A percentile compares a stretch with the other conserved stretches of the same genome.
Evolutionary conservation across 2,113 vertebrate genomes (phyloP).

Genomic region (Perccottus glenii): DNA sequence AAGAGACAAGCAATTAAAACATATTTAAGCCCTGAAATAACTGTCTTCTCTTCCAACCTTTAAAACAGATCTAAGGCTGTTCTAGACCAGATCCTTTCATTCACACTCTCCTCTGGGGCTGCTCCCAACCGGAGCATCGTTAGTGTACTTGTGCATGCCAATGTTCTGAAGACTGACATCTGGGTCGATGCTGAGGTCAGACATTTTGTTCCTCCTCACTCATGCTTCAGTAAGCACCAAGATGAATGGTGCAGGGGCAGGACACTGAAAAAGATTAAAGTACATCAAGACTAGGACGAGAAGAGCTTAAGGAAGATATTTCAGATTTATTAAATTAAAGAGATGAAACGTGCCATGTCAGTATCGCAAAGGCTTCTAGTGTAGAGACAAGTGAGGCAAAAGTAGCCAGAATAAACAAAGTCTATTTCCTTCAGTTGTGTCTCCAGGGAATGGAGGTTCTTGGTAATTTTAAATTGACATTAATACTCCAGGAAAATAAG

Average conservation of each 20-base stretch:
- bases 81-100: neutral
- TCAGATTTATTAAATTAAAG: neutral
- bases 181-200: constrained; percentile 15
- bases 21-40: neutral
- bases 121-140: neutral
- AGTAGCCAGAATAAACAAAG: constrained; percentile 28
- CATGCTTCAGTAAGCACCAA: neutral
- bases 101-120: neutral
- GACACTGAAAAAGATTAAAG: no score
- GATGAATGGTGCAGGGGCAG: constrained; percentile 12
- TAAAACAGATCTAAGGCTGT: neutral
- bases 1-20: neutral
- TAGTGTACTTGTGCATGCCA: constrained; percentile 6
- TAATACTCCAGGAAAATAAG: constrained; percentile 40
- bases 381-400: no score
- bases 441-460: constrained; percentile 25
- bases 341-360: no score
- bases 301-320: neutral
- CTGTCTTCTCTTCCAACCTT: neutral
- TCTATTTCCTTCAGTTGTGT: constrained; percentile 45
- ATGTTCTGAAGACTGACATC: neutral
- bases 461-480: constrained; percentile 47
- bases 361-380: neutral
- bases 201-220: neutral
- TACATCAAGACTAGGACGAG: neutral